Evolutionary conservation across 2,113 vertebrate species (phyloP).

Genomic region (Diglossa brunneiventris): DNA sequence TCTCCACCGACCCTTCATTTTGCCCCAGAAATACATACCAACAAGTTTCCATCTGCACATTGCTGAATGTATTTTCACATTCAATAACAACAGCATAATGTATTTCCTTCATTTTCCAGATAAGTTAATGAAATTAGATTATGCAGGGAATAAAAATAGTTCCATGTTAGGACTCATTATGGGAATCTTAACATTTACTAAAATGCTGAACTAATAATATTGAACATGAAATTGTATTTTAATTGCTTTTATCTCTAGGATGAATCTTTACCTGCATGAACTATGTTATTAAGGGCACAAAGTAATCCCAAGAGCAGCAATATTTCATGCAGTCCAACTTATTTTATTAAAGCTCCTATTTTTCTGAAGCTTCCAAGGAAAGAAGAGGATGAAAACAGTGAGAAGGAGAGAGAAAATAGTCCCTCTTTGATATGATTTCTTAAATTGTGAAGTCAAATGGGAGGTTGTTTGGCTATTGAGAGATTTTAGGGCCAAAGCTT

Average conservation of each 20-base stretch:
- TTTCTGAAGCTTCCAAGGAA: not conserved
- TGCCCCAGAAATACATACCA: not conserved
- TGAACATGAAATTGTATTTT: not conserved
- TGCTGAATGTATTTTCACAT: not conserved
- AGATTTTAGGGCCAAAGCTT: not conserved
- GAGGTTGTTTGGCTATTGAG: not conserved
- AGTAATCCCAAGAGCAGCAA: not conserved
- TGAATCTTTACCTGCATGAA: not conserved
- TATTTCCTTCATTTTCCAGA: not conserved
- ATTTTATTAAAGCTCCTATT: not conserved
- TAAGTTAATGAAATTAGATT: constrained; percentile 20
- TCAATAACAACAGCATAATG: not conserved
- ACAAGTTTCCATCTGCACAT: not conserved
- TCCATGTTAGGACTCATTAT: not conserved
- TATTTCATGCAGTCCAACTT: not conserved
- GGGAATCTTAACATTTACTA: not conserved
- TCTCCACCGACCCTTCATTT: constrained; percentile 12
- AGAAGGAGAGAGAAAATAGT: not conserved
- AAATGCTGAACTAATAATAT: constrained; percentile 17
- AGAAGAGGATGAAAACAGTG: not conserved
- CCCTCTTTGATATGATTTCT: not conserved
- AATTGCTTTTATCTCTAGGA: not conserved
- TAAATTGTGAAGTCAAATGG: not conserved
- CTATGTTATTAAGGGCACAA: not conserved
- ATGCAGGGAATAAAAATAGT: constrained; percentile 13